phyloP scores from a whole-genome alignment of 2,113 vertebrate species.

The Solea senegalensis region DNA sequence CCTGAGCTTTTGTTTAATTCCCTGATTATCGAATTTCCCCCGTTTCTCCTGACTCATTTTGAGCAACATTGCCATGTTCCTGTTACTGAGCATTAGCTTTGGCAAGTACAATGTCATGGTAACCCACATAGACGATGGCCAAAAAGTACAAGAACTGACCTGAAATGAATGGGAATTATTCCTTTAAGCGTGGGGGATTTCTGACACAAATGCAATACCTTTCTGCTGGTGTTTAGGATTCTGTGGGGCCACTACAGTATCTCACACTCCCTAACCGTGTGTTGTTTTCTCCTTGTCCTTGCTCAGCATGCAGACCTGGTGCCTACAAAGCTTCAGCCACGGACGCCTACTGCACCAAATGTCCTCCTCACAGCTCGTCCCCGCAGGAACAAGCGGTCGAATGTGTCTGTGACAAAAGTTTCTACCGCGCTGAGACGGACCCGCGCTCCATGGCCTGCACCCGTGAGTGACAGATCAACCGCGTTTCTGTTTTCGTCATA shows the following conservation, averaged over 20 bases:
- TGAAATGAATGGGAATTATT: constrained; percentile 6
- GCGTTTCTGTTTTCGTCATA: neutral
- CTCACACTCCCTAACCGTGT: neutral
- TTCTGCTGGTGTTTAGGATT: neutral
- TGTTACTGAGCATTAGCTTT: constrained; percentile 19
- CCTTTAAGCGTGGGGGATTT: constrained; percentile 6
- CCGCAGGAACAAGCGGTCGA: constrained; percentile 80
- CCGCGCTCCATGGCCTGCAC: constrained; percentile 85
- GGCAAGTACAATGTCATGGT: neutral
- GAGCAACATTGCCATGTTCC: neutral
- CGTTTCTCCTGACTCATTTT: constrained; percentile 6
- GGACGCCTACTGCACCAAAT: constrained; percentile 85
- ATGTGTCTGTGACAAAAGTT: constrained; percentile 83
- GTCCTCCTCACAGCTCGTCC: constrained; percentile 84
- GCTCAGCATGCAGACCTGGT: constrained; percentile 82
- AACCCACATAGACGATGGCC: neutral
- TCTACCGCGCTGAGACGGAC: constrained; percentile 81
- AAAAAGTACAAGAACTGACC: neutral
- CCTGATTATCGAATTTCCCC: neutral
- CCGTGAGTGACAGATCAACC: constrained; percentile 72
- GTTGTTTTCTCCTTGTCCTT: constrained; percentile 25
- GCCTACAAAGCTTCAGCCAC: constrained; percentile 84
- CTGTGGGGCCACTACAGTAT: neutral
- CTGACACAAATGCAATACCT: neutral
- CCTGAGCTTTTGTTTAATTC: constrained; percentile 3